Evolutionary conservation across 2,888 invertebrate genomes (phyloP).

Genomic region (Cetonia aurata): DNA sequence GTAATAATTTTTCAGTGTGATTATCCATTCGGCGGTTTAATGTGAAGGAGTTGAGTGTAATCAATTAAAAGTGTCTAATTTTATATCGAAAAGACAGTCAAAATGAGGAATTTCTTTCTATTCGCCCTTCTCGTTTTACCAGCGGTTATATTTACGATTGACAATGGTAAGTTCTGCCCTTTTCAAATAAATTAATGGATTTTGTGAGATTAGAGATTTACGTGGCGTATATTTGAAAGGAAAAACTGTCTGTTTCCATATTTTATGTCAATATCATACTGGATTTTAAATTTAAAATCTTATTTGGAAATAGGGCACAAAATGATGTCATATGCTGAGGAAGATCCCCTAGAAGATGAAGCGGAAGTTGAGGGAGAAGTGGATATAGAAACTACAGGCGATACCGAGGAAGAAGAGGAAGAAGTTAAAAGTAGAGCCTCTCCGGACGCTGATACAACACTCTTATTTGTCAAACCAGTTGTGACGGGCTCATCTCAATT

Average conservation of each 20-base stretch:
- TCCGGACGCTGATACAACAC: constrained; percentile 90
- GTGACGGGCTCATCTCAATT: constrained; percentile 74
- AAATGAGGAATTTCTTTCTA: constrained; percentile 79
- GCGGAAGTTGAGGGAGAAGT: constrained; percentile 77
- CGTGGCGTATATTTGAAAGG: constrained; percentile 65
- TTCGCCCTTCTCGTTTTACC: constrained; percentile 77
- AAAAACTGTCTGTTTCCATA: neutral
- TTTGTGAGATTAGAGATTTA: constrained; percentile 56
- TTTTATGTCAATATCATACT: neutral
- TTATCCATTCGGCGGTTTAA: constrained; percentile 29
- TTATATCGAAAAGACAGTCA: constrained; percentile 37
- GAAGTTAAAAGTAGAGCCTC: constrained; percentile 81
- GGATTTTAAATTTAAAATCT: neutral
- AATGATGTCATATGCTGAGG: constrained; percentile 72
- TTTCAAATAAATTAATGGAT: constrained; percentile 48
- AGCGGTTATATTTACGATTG: constrained; percentile 77
- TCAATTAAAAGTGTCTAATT: constrained; percentile 1
- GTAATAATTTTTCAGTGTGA: constrained; percentile 16
- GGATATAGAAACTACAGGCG: constrained; percentile 72
- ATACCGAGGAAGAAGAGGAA: constrained; percentile 74
- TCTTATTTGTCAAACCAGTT: constrained; percentile 88
- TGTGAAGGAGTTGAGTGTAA: constrained; percentile 33
- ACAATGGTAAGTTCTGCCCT: constrained; percentile 75
- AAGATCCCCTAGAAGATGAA: constrained; percentile 79
- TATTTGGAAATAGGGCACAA: constrained; percentile 64